Evolutionary conservation across 2,113 vertebrate species (phyloP), one percentile per base, ranked within the genome.

Genomic region (Riparia riparia): DNA sequence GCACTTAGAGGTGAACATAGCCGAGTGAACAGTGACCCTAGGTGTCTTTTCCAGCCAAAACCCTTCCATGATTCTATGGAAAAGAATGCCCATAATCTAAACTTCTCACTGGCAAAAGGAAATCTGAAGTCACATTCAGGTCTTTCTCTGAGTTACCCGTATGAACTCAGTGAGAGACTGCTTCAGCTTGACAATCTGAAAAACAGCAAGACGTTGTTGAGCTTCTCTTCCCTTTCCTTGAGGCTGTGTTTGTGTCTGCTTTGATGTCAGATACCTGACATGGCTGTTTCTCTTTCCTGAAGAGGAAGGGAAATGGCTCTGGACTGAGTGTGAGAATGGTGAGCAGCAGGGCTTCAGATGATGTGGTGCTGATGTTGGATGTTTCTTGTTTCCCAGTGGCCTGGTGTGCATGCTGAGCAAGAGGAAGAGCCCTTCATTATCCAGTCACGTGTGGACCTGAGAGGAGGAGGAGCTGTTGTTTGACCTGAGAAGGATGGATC

Each of bases 31-130:
- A 41, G 4, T 39, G n/a, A 26, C 20, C 47, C 21, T 18, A 1
- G 14, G 4, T 4, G 2, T 34, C 29, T 61, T 14, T 54, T 61
- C n/a, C n/a, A n/a, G 17, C 24, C 7, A 1, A 31, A 74, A 68
- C 39, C 4, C 14, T 34, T 29, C 61, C 47, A 0, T 37, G 11
- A 44, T 28, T 60, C n/a, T 8, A 1, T 69, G 47, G 11, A 54
- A 61, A 31, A 39, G 14, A 25, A 7, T 80, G 31, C 32, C 24
- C 31, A 0, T 7, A 20, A 25, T 51, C 15, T 22, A 9, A 44
- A 24, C 25, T 19, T 60, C 53, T 39, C 54, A 20, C 6, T 18
- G 54, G 17, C 34, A 44, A 41, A 68, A 64, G 49, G 28, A 49
- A 64, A 28, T 25, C 26, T 53, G 29, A 10, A 37, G 11, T 12